phyloP scores from a whole-genome alignment of 2,888 invertebrate genomes.

The Agrypnus murinus region DNA sequence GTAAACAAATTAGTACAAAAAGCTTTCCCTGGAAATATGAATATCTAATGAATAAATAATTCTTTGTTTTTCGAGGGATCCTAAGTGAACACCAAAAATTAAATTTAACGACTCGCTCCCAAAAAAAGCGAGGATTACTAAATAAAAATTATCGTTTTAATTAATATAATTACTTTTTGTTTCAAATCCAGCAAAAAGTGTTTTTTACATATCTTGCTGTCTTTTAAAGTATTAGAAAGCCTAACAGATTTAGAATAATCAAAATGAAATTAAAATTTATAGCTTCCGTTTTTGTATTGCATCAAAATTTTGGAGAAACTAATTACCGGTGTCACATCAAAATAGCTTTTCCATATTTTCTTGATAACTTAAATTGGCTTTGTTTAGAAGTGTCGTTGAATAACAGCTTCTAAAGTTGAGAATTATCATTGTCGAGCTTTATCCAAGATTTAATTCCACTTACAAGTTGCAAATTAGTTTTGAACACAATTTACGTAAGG shows the following conservation, averaged over 20 bases:
- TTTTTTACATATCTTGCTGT: too few species aligned
- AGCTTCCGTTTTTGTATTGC: conserved; percentile 8
- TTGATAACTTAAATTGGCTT: conserved; percentile 40
- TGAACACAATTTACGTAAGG: conserved; percentile 35
- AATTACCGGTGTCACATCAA: conserved; percentile 31
- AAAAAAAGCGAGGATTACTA: not conserved
- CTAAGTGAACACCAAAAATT: not conserved
- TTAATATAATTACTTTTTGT: conserved; percentile 9
- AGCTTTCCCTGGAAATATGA: too few species aligned
- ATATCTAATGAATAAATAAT: too few species aligned
- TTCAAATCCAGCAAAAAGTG: not conserved
- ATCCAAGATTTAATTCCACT: conserved; percentile 43
- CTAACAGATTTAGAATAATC: not conserved
- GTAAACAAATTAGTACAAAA: too few species aligned
- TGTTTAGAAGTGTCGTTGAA: conserved; percentile 41
- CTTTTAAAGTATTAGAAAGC: not conserved
- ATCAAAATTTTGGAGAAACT: conserved; percentile 27
- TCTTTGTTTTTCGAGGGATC: not conserved
- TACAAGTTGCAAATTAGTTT: conserved; percentile 45
- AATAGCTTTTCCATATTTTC: conserved; percentile 39
- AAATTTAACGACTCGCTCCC: not conserved
- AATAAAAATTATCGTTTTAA: conserved; percentile 14
- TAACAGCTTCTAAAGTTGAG: conserved; percentile 39
- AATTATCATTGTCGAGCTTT: conserved; percentile 43
- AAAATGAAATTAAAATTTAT: conserved; percentile 1